phyloP scores from a whole-genome alignment of 2,113 vertebrate species.

The Callorhinus ursinus region DNA sequence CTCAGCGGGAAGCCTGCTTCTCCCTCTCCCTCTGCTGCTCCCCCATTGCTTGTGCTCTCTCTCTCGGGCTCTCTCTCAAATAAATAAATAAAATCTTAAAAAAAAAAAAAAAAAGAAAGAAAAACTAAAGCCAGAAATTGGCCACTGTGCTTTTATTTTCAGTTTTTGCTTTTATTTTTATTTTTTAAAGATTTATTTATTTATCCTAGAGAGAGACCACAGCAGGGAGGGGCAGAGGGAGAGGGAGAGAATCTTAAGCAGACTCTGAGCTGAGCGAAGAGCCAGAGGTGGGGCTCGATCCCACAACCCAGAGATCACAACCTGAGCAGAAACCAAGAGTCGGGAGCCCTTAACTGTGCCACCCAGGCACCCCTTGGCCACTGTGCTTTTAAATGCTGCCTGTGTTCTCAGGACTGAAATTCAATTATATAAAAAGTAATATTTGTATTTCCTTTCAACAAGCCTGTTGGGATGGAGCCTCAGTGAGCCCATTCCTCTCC shows the following conservation, averaged over 20 bases:
- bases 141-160: neutral
- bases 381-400: neutral
- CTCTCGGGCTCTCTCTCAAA: too few relatives aligned
- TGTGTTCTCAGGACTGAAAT: neutral
- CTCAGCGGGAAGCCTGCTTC: too few relatives aligned
- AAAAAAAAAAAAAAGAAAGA: neutral
- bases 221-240: neutral
- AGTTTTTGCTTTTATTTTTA: neutral
- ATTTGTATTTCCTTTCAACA: neutral
- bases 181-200: neutral
- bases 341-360: neutral
- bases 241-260: neutral
- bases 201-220: neutral
- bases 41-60: too few relatives aligned
- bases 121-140: neutral
- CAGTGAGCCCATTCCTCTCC: neutral
- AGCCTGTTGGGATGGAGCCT: neutral
- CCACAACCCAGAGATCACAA: neutral
- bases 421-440: neutral
- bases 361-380: neutral
- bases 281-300: neutral
- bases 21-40: too few relatives aligned
- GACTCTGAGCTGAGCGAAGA: neutral
- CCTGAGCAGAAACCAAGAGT: neutral
- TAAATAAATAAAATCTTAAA: too few relatives aligned